Evolutionary conservation across 2,113 vertebrate genomes (phyloP), one percentile per base, ranked within the genome.

Genomic region (Penelope pileata): DNA sequence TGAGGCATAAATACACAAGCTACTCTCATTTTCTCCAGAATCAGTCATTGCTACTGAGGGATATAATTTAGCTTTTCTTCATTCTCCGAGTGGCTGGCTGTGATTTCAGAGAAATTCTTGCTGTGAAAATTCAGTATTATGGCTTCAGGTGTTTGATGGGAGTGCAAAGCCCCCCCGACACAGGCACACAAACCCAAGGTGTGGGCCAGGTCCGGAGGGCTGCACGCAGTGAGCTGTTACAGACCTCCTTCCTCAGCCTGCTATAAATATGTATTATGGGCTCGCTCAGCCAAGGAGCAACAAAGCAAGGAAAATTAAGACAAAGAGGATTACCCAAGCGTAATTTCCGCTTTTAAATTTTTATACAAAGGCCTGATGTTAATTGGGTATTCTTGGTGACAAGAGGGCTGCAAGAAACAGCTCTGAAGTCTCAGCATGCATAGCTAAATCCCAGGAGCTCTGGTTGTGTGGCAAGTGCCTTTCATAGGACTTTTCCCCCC

Each of bases 251-350:
- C 56, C 88, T 86, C 90, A 91, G 79, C 83, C 83, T 88, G 69
- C 88, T 96, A 96, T 90, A 95, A 96, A 95, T 95, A 90, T 0
- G 1, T 54, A 51, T 91, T 70, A 88, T 14, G 3, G 76, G 42
- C 76, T 88, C 1, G 0, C 76, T 83, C 36, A 58, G 92, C 91
- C 94, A 94, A 91, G 56, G 45, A 86, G 73, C 51, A 90, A 95
- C 96, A 96, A 95, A 96, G 90, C 90, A 97, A 95, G 96, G 95
- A 94, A 96, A 96, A 90, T 93, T 91, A 81, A 87, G 93, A 96
- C 94, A 95, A 95, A 96, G 94, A 95, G 27, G 92, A 97, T 95
- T 90, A 95, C 64, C 88, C 86, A 81, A 96, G 76, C 4, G 83
- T 75, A 83, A 97, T 95, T 97, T 97, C 95, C 94, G 88, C 83